Percentiles rank a stretch among this genome's conserved stretches.
Conservation (phyloP, 1,140 invertebrate species). For the Tetragonula clypearis region DNA sequence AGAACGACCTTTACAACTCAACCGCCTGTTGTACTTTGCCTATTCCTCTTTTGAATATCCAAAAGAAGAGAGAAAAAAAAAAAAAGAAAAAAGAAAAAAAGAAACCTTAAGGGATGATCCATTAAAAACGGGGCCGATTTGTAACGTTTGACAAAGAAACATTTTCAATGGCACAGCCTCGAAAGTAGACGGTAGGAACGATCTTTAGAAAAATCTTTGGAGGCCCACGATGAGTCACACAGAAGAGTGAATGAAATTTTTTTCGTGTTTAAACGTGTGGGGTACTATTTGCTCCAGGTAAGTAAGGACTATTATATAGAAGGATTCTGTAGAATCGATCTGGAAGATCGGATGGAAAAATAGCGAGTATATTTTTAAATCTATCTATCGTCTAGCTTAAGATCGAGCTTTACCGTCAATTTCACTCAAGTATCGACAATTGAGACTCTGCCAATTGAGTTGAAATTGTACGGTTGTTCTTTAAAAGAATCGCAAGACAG, state of each 20-base stretch:
- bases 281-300: slow-evolving; percentile 21
- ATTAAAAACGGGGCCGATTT: too few species aligned
- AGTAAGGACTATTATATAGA: not conserved
- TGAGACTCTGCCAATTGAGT: too few species aligned
- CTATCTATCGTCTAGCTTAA: not conserved
- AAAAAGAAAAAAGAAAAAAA: too few species aligned
- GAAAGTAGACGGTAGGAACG: not conserved
- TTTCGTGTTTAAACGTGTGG: not conserved
- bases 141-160: not conserved
- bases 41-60: too few species aligned
- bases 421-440: too few species aligned
- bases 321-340: not conserved
- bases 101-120: not conserved
- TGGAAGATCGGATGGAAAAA: not conserved
- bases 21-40: too few species aligned
- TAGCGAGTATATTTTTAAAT: not conserved
- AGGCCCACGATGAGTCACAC: not conserved
- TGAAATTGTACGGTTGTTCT: too few species aligned
- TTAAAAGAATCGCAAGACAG: not conserved
- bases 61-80: not conserved
- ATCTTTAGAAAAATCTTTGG: not conserved
- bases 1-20: too few species aligned
- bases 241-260: not conserved
- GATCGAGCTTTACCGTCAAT: not conserved
- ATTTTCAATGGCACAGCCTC: not conserved